A percentile compares a stretch with the other conserved stretches of the same genome.
Evolutionary conservation across 2,888 invertebrate species (phyloP).

Genomic region (Epirrhoe alternata): DNA sequence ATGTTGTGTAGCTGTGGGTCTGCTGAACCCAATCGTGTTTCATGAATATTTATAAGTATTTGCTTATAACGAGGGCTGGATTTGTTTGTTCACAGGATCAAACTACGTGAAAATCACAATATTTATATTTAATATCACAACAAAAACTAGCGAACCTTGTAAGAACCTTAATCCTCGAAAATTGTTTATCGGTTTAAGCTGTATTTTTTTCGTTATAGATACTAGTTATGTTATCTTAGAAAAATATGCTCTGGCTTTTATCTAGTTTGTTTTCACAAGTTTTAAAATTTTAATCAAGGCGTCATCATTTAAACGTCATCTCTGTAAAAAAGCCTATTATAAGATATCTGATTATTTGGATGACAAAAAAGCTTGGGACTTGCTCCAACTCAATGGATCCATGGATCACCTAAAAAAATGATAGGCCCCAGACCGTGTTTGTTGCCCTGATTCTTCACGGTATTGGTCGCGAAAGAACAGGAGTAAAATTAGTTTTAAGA

Average conservation of each 20-base stretch:
- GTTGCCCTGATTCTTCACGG: no score
- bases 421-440: no score
- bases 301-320: no score
- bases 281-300: no score
- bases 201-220: not conserved
- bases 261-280: no score
- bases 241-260: not conserved
- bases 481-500: no score
- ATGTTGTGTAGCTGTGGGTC: not conserved
- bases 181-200: not conserved
- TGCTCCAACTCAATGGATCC: no score
- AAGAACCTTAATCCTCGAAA: not conserved
- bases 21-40: conserved; percentile 24
- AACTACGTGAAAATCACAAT: conserved; percentile 14
- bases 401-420: no score
- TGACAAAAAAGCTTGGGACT: no score
- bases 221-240: not conserved
- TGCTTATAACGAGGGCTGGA: conserved; percentile 20
- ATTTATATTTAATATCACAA: conserved; percentile 12
- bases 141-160: not conserved
- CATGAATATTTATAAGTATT: conserved; percentile 30
- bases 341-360: no score
- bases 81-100: conserved; percentile 20
- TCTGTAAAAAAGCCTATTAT: no score
- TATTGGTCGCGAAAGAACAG: no score